Evolutionary conservation across 1,140 invertebrate genomes (phyloP), one percentile per base, ranked within the genome.

Genomic region (Lasioglossum albipes): DNA sequence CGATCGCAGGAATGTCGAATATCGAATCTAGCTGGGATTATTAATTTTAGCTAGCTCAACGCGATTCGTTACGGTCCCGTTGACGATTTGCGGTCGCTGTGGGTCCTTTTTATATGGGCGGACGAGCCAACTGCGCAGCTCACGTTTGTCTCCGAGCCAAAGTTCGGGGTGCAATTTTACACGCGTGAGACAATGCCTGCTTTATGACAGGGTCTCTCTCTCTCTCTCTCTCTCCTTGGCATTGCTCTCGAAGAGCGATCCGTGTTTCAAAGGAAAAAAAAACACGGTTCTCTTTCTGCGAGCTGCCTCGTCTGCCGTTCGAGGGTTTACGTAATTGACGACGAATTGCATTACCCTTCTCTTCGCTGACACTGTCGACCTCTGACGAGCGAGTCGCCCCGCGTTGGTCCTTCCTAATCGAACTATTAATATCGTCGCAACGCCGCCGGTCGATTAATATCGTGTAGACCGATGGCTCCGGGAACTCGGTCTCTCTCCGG

Each of bases 101-200:
- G 41, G 75, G 20, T 80, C 41, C 64, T 70, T 82, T 70, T 75
- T 41, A n/a, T 10, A 42, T 82, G 52, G 18, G 45, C 13, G 13
- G 9, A 3, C 41, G 31, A 80, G 78, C 76, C 78, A 85, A 81
- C 41, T 81, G 42, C 73, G 72, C 42, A 65, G 31, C 7, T 41
- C 31, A 20, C 41, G 36, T n/a, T 82, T 74, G 80, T 81, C 59
- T 18, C 2, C 2, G 27, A 75, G 70, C 74, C 73, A 81, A 74
- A 70, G 54, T n/a, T n/a, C 12, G 9, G 18, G 27, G 41, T 20
- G 16, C 36, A 20, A 41, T n/a, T 75, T 61, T 49, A 49, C 54
- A 27, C 7, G 16, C 12, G 20, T 42, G 2, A 79, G 45, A 74
- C 70, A 66, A 79, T 74, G 41, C 16, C 7, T 22, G 49, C 36